Evolutionary conservation across 2,888 invertebrate species (phyloP).

Genomic region (Erpobdella octoculata): DNA sequence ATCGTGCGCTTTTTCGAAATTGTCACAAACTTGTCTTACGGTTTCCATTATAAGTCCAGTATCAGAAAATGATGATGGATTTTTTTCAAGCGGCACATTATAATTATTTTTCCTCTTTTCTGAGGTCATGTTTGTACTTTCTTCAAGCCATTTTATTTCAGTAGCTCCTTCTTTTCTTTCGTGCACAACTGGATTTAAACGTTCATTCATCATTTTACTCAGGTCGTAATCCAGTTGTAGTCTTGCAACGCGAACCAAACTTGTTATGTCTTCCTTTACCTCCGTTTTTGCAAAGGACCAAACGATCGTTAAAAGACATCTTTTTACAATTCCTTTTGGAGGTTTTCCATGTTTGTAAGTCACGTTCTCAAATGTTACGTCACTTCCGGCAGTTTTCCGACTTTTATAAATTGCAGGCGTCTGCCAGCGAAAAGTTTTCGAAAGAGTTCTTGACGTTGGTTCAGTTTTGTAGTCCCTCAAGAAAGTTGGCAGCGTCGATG

Average conservation of each 20-base stretch:
- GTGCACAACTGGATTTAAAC: slow-evolving; percentile 1
- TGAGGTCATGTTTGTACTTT: not conserved
- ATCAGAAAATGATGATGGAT: slow-evolving; percentile 6
- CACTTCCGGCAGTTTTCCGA: slow-evolving; percentile 1
- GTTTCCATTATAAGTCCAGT: slow-evolving; percentile 15
- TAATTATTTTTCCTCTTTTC: not conserved
- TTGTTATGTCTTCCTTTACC: slow-evolving; percentile 10
- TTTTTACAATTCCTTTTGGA: not conserved
- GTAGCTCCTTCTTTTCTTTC: slow-evolving; percentile 11
- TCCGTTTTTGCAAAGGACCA: slow-evolving; percentile 23
- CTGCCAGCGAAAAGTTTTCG: slow-evolving; percentile 8
- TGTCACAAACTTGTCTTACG: slow-evolving; percentile 14
- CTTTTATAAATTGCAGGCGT: slow-evolving; percentile 20
- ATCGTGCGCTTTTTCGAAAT: not conserved
- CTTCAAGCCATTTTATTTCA: slow-evolving; percentile 6
- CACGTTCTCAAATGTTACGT: slow-evolving; percentile 20
- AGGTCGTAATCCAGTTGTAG: slow-evolving; percentile 15
- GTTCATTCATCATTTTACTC: not conserved
- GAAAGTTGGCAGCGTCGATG: not conserved
- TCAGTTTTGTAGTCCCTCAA: not conserved
- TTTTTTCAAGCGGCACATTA: not conserved
- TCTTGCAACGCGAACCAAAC: slow-evolving; percentile 11
- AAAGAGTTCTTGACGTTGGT: not conserved
- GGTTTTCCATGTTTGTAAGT: slow-evolving; percentile 22
- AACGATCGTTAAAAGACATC: slow-evolving; percentile 12